Evolutionary conservation across 2,888 invertebrate species (phyloP), one percentile per base, ranked within the genome.

Genomic region (Yponomeuta cagnagella): DNA sequence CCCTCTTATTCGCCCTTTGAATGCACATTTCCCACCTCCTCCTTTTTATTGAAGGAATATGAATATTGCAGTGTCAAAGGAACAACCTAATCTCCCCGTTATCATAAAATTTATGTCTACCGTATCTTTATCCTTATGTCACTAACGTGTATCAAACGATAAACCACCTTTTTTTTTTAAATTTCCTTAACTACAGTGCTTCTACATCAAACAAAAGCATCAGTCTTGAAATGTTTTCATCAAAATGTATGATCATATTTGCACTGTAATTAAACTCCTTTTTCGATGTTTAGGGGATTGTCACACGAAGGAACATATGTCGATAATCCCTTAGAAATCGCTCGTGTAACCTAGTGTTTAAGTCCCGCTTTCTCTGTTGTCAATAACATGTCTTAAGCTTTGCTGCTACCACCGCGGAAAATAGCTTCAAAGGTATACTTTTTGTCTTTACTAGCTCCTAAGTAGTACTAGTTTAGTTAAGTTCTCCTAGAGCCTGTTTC

Each of bases 341-440:
- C 23, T 2, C 48, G 30, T 70, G n/a, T 31, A 30, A 43, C 65
- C 43, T 70, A 48, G 48, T 70, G n/a, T 37, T 30, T 83, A 80
- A 82, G 74, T 80, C 87, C 81, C 71, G 89, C 88, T 89, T 89
- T 88, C 74, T 81, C 48, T 89, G 89, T 92, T 88, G 90, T 92
- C 76, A 85, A 80, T 92, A 92, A 92, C 82, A 80, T 82, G 84
- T 89, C 88, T 89, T 82, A 81, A 83, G 92, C 91, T 91, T 91
- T 88, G 86, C 89, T 86, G 89, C 87, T 87, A 86, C 85, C 86
- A 86, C 76, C 84, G 84, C 80, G 90, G 90, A 88, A 80, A 84
- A 86, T 86, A 85, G 90, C 90, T 89, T 91, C 76, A 73, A 88
- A 92, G 92, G 92, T 92, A 92, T 68, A 80, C 84, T 76, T 82